phyloP scores from a whole-genome alignment of 1,140 invertebrate species.

The Camponotus floridanus region DNA sequence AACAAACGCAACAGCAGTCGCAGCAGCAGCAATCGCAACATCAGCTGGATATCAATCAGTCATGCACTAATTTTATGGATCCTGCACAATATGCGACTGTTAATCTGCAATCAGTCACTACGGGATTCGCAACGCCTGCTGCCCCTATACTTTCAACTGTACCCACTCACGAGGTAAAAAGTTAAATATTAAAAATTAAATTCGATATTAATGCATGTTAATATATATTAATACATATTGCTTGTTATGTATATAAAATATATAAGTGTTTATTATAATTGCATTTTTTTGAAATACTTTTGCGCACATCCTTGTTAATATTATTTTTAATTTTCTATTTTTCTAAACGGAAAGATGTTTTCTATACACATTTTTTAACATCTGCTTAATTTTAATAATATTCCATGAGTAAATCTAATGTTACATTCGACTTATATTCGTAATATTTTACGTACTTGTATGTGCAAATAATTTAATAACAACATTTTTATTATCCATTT shows the following conservation, averaged over 20 bases:
- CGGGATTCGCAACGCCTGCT: slow-evolving; percentile 80
- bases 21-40: slow-evolving; percentile 68
- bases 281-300: neutral
- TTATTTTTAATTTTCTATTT: neutral
- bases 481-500: neutral
- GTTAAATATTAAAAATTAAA: neutral
- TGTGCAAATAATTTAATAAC: neutral
- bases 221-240: neutral
- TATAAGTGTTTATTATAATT: neutral
- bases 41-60: slow-evolving; percentile 72
- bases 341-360: neutral
- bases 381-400: slow-evolving; percentile 13
- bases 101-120: slow-evolving; percentile 87
- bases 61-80: slow-evolving; percentile 86
- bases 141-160: slow-evolving; percentile 77
- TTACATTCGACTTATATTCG: neutral
- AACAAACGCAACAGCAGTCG: slow-evolving; percentile 58
- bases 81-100: slow-evolving; percentile 88
- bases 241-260: neutral
- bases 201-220: neutral
- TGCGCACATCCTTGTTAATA: neutral
- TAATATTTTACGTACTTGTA: neutral
- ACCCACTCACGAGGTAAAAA: slow-evolving; percentile 76
- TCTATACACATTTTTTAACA: neutral
- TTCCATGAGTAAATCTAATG: neutral